phyloP scores from a whole-genome alignment of 2,113 vertebrate species.

The Campylomormyrus numenius region DNA sequence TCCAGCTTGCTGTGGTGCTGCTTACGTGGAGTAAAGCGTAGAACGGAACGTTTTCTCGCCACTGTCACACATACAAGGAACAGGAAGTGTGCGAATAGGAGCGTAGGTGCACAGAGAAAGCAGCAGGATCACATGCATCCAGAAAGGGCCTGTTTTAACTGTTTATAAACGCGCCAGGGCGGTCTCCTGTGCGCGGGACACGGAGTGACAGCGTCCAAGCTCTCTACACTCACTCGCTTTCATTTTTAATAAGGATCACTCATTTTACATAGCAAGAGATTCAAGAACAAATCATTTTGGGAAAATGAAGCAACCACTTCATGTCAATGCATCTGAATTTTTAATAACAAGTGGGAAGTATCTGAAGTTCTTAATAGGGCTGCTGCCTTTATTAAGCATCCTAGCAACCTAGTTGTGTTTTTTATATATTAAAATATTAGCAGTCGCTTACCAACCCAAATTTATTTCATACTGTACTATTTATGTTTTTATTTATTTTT shows the following conservation, averaged over 20 bases:
- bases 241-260: neutral
- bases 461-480: neutral
- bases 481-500: neutral
- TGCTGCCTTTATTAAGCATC: neutral
- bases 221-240: neutral
- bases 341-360: neutral
- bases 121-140: neutral
- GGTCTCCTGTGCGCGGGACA: neutral
- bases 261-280: neutral
- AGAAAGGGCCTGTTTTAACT: neutral
- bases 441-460: neutral
- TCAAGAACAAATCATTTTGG: neutral
- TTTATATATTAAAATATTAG: neutral
- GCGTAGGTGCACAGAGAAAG: neutral
- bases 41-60: neutral
- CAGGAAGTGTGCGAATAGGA: neutral
- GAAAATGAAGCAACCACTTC: neutral
- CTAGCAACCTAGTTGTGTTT: neutral
- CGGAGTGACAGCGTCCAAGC: neutral
- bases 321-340: neutral
- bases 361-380: neutral
- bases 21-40: neutral
- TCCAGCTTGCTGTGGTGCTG: neutral
- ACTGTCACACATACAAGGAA: neutral
- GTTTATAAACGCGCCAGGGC: neutral